A percentile compares a stretch with the other conserved stretches of the same genome.
These are phyloP conservation scores for Bombylius major DNA, from an alignment of 2,888 invertebrate species.

Conservation along the genomic window DNA sequence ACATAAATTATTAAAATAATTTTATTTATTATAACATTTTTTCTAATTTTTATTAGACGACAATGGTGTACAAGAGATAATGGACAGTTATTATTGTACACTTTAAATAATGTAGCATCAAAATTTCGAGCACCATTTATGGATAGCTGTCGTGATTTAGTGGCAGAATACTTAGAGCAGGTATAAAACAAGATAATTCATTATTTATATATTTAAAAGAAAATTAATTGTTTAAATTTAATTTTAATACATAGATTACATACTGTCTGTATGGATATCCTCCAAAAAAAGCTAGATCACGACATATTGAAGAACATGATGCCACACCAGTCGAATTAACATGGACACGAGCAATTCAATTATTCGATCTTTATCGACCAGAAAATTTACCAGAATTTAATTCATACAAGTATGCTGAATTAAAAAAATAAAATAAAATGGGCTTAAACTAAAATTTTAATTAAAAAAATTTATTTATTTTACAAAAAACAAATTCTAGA, in stretches of 20 bases:
- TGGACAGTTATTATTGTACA: conserved; percentile 66
- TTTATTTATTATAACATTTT: neutral
- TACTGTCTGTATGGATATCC: conserved; percentile 81
- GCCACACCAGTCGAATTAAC: conserved; percentile 53
- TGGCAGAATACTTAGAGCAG: conserved; percentile 74
- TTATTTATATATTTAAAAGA: neutral
- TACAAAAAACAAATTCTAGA: conserved; percentile 22
- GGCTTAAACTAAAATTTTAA: neutral
- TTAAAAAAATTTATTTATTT: too few species aligned
- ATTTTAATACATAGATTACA: conserved; percentile 30
- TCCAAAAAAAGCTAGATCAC: conserved; percentile 47
- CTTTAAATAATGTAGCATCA: conserved; percentile 60
- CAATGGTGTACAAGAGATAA: conserved; percentile 68
- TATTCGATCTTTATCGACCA: conserved; percentile 73
- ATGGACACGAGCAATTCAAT: conserved; percentile 60
- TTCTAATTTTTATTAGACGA: conserved; percentile 36
- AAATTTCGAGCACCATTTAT: conserved; percentile 52
- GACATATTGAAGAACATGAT: conserved; percentile 46
- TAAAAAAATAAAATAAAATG: neutral
- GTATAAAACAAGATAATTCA: conserved; percentile 6
- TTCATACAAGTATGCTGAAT: conserved; percentile 41
- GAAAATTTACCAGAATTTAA: conserved; percentile 69
- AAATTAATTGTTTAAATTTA: neutral
- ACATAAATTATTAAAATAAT: neutral
- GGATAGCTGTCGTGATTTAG: conserved; percentile 49